phyloP scores from a whole-genome alignment of 2,888 invertebrate genomes.

The Machimus rusticus region DNA sequence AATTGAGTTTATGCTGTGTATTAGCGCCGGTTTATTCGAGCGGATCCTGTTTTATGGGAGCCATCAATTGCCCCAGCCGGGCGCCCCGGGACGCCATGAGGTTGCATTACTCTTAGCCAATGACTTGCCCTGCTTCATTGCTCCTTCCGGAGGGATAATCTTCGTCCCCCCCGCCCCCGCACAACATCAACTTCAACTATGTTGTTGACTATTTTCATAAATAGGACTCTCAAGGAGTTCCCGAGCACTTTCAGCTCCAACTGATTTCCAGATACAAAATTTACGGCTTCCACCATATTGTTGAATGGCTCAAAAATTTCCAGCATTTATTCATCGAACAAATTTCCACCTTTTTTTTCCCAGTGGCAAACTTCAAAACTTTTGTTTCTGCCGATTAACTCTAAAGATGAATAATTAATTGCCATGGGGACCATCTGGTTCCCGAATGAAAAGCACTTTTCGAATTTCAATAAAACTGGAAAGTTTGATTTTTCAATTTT shows the following conservation, averaged over 20 bases:
- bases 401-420: neutral
- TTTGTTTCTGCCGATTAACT: neutral
- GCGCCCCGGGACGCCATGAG: neutral
- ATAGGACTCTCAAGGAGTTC: neutral
- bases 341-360: neutral
- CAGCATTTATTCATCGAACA: neutral
- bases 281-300: neutral
- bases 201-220: neutral
- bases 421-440: neutral
- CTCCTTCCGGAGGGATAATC: neutral
- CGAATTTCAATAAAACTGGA: neutral
- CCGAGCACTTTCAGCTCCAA: neutral
- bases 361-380: neutral
- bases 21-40: conserved; percentile 34
- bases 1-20: conserved; percentile 7
- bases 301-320: neutral
- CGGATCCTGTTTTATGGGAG: conserved; percentile 21
- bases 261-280: neutral
- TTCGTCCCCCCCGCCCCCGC: neutral
- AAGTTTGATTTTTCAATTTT: neutral
- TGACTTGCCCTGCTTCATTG: neutral
- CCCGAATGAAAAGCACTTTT: neutral
- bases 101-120: neutral
- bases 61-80: conserved; percentile 25
- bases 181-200: neutral